A percentile compares a stretch with the other conserved stretches of the same genome.
Evolutionary conservation across 2,113 vertebrate genomes (phyloP).

Genomic region (Myxocyprinus asiaticus): DNA sequence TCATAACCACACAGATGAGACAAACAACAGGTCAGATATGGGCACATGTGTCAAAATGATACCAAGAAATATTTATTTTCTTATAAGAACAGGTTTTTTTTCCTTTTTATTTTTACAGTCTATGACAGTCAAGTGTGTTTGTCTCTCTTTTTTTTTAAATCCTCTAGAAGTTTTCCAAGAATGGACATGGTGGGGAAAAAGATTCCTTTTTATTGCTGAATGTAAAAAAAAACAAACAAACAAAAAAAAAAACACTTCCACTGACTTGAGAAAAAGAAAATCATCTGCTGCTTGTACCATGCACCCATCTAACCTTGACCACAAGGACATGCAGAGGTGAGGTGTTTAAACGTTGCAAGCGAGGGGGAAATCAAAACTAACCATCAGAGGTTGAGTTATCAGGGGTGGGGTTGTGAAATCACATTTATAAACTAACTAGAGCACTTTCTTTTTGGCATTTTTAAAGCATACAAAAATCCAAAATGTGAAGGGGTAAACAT

Average conservation of each 20-base stretch:
- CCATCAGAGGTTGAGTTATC: conserved; percentile 23
- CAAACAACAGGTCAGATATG: conserved; percentile 63
- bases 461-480: conserved; percentile 69
- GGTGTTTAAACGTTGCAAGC: conserved; percentile 79
- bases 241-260: conserved; percentile 88
- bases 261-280: conserved; percentile 82
- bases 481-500: conserved; percentile 52
- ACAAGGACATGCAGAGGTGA: conserved; percentile 94
- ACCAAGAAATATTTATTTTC: conserved; percentile 90
- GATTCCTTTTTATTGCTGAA: conserved; percentile 90
- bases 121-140: conserved; percentile 90
- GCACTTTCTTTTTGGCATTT: conserved; percentile 69
- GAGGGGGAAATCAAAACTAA: conserved; percentile 52
- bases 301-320: conserved; percentile 98
- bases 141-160: conserved; percentile 71
- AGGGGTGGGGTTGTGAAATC: conserved; percentile 53
- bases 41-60: conserved; percentile 78
- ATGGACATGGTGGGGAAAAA: conserved; percentile 70
- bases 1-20: conserved; percentile 19
- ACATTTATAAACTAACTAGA: conserved; percentile 66
- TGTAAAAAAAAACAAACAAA: conserved; percentile 80
- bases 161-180: conserved; percentile 85
- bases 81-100: conserved; percentile 85
- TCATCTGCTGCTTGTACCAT: conserved; percentile 95
- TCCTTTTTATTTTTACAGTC: conserved; percentile 85